Base-by-base conservation (phyloP, 2,797 vertebrate genomes). In the Neosilurus mollespiculum region DNA sequence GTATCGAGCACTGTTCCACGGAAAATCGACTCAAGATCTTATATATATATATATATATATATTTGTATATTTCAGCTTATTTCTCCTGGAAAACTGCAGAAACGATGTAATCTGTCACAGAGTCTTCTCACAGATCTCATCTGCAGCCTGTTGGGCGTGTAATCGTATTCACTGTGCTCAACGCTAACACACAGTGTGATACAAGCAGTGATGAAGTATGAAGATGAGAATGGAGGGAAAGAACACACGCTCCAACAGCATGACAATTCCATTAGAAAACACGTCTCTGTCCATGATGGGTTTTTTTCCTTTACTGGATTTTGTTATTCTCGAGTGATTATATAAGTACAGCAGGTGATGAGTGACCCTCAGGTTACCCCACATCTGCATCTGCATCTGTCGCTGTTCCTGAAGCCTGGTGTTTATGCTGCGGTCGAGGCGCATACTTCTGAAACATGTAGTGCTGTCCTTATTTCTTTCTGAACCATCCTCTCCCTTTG, bases 381-480 rank as follows among this genome's bases (percentile, higher is more conserved):
- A 54, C 71, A 77, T 43, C 76, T 66, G 14, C n/a, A 12, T 58
- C 43, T 71, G 54, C n/a, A 20, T 62, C 18, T 69, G 15, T 58
- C 20, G 71, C 20, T 34, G 9, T 53, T 37, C 71, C 61, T 58
- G 26, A 53, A 75, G 49, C 22, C 2, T 66, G 62, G 22, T 2
- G 30, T 24, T 30, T 14, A 54, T 64, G 72, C 51, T 26, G 26
- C 64, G 56, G 64, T 70, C 54, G 72, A 77, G 26, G 64, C 26
- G 65, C 16, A 20, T 67, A 22, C 75, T 69, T 37, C 65, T 26
- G 65, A 59, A 65, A 56, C 49, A 61, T 65, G 78, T 69, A 49
- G 64, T 71, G 72, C 61, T 81, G 51, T 75, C 64, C 34, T 85
- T 85, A 30, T 70, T 53, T 22, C 56, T 70, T 43, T 69, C 75